A percentile compares a stretch with the other conserved stretches of the same genome.
Conservation (phyloP, 2,888 invertebrate species). For the Elegia similella region DNA sequence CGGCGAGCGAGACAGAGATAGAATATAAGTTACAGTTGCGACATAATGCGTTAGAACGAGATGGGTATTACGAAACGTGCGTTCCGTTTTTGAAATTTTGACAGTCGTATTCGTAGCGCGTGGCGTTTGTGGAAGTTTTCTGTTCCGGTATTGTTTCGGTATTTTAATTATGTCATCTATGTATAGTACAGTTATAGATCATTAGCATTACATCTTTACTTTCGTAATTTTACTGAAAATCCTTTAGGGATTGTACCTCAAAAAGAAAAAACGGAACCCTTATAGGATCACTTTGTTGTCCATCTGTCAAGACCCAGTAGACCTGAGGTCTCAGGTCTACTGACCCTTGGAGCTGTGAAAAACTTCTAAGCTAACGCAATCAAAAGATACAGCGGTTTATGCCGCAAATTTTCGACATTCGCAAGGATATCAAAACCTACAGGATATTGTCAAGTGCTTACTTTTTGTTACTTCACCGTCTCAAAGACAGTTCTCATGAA, state of each 20-base stretch:
- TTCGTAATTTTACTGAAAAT: not conserved
- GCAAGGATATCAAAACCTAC: too few relatives aligned
- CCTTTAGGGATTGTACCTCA: too few relatives aligned
- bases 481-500: conserved; percentile 6
- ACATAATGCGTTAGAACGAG: conserved; percentile 25
- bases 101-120: not conserved
- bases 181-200: too few relatives aligned
- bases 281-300: too few relatives aligned
- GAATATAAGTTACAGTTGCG: conserved; percentile 28
- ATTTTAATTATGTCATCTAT: not conserved
- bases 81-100: conserved; percentile 18
- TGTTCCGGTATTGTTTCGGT: not conserved
- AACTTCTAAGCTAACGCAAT: too few relatives aligned
- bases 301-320: too few relatives aligned
- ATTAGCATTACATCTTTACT: too few relatives aligned
- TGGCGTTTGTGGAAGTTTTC: not conserved
- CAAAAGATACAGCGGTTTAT: too few relatives aligned
- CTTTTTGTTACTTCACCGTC: not conserved
- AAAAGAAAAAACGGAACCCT: too few relatives aligned
- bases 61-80: conserved; percentile 29
- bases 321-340: too few relatives aligned
- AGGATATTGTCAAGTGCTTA: not conserved
- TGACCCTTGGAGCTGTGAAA: too few relatives aligned
- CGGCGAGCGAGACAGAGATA: conserved; percentile 32
- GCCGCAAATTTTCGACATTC: too few relatives aligned